A percentile compares a stretch with the other conserved stretches of the same genome.
Conservation (phyloP, 2,888 invertebrate species). For the Eilema sororculum region DNA sequence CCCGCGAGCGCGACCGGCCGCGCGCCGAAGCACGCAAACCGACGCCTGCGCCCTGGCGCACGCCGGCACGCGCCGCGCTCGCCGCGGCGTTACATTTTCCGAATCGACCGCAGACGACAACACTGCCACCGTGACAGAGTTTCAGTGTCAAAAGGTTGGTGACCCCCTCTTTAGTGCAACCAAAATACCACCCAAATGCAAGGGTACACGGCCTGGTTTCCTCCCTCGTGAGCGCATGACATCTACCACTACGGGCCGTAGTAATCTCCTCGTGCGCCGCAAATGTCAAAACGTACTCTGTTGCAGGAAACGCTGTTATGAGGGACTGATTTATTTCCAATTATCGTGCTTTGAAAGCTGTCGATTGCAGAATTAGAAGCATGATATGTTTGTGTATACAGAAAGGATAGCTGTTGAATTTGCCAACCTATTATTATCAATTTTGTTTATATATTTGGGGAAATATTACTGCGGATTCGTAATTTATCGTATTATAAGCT, state of each 20-base stretch:
- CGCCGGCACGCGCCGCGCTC: conserved; percentile 79
- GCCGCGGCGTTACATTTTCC: conserved; percentile 84
- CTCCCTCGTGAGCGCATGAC: conserved; percentile 50
- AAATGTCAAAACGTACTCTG: conserved; percentile 70
- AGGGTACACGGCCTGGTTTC: conserved; percentile 56
- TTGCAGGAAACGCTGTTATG: conserved; percentile 52
- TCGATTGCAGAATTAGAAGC: conserved; percentile 28
- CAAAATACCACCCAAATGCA: conserved; percentile 68
- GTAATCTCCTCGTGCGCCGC: conserved; percentile 71
- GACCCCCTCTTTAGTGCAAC: conserved; percentile 69
- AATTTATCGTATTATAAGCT: too few relatives aligned
- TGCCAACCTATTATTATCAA: neutral
- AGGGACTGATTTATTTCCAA: conserved; percentile 48
- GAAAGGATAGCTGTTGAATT: neutral
- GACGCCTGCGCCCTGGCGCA: conserved; percentile 83
- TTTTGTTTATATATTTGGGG: neutral
- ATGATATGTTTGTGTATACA: conserved; percentile 1
- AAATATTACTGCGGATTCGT: neutral
- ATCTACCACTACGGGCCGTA: conserved; percentile 56
- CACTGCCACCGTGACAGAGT: conserved; percentile 79
- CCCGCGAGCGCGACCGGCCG: conserved; percentile 81
- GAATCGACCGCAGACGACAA: conserved; percentile 81
- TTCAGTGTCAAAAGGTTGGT: conserved; percentile 87
- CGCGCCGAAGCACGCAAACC: conserved; percentile 74
- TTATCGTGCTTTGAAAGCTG: conserved; percentile 40